Percentiles rank a stretch among this genome's conserved stretches.
These are phyloP conservation scores for Chamaea fasciata DNA, from an alignment of 2,113 vertebrate species.

Conservation along the genomic window DNA sequence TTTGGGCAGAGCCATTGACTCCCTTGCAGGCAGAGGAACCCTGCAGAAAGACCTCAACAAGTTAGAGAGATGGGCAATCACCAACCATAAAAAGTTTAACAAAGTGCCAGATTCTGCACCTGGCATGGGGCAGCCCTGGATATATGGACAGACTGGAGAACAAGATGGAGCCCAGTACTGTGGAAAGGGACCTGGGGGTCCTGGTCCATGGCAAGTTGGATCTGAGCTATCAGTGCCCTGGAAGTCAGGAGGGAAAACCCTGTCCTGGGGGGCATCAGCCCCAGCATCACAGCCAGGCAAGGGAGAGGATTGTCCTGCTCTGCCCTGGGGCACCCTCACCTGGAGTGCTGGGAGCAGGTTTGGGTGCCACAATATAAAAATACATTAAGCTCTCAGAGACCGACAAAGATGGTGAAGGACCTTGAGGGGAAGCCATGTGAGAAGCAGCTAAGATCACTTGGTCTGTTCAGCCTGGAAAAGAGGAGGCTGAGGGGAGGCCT, in stretches of 20 bases:
- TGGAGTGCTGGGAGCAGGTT: rapidly evolving
- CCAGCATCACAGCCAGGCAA: rapidly evolving
- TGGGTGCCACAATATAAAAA: rapidly evolving
- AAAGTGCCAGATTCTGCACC: no score
- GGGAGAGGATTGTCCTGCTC: neutral
- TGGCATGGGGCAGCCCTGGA: neutral
- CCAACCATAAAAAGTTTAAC: neutral
- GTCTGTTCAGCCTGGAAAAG: neutral
- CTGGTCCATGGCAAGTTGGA: rapidly evolving
- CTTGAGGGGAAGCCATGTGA: rapidly evolving
- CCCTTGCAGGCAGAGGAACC: neutral
- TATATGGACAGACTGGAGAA: neutral
- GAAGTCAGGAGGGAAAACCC: neutral
- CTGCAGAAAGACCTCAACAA: neutral
- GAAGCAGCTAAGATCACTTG: rapidly evolving
- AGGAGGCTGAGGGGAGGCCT: neutral
- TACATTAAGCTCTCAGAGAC: neutral
- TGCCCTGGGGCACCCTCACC: neutral
- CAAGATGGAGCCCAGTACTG: rapidly evolving
- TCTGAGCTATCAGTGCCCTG: rapidly evolving
- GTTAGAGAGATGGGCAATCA: neutral
- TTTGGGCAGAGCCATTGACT: neutral
- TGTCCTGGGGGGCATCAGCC: neutral
- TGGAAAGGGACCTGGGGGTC: rapidly evolving
- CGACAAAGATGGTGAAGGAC: neutral